Evolutionary conservation across 2,888 invertebrate species (phyloP).

Genomic region (Carcina quercana): DNA sequence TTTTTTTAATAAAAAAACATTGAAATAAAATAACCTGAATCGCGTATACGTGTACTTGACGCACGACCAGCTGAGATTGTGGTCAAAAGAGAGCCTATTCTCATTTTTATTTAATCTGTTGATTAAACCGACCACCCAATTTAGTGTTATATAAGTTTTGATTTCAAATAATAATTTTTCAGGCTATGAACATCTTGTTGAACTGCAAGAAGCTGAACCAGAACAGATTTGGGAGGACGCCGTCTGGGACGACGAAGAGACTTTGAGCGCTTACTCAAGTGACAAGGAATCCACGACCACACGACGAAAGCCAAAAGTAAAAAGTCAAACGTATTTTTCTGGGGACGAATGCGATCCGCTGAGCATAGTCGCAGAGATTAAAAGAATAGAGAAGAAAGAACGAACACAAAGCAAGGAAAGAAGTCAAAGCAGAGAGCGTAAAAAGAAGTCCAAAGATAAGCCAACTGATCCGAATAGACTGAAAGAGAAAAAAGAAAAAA

Average conservation of each 20-base stretch:
- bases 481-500: slow-evolving; percentile 25
- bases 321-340: slow-evolving; percentile 18
- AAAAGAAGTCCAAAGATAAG: slow-evolving; percentile 22
- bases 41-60: no score
- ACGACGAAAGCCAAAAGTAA: slow-evolving; percentile 35
- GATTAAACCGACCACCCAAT: no score
- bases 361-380: slow-evolving; percentile 32
- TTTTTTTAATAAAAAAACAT: no score
- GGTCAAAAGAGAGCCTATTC: no score
- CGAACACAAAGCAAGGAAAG: slow-evolving; percentile 47
- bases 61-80: no score
- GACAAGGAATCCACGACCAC: slow-evolving; percentile 18
- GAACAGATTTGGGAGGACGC: slow-evolving; percentile 45
- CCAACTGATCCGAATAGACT: slow-evolving; percentile 16
- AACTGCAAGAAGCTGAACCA: slow-evolving; percentile 47
- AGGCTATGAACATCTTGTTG: slow-evolving; percentile 67
- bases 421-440: slow-evolving; percentile 30
- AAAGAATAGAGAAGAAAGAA: slow-evolving; percentile 39
- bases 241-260: slow-evolving; percentile 25
- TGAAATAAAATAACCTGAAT: no score
- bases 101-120: no score
- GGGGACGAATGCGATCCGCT: slow-evolving; percentile 50
- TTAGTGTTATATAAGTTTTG: no score
- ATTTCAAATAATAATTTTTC: no score
- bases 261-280: slow-evolving; percentile 30